These are phyloP conservation scores for Chaetodon trifascialis DNA, from an alignment of 2,113 vertebrate genomes.

Conservation along the genomic window DNA sequence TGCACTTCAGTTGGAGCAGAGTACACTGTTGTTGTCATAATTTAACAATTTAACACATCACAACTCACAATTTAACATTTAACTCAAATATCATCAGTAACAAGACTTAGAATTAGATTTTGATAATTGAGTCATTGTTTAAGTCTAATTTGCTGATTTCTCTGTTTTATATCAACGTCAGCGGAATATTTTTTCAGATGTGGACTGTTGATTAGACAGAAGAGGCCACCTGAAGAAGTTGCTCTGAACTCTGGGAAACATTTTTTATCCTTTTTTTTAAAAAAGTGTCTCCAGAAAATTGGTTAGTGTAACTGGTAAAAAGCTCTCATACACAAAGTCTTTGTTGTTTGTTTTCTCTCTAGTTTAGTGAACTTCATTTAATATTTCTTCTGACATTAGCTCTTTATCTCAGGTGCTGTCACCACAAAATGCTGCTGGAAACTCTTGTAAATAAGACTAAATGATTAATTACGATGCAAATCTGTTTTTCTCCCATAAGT, in stretches of 20 bases:
- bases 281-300: no score
- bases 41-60: no score
- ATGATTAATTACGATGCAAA: background rate
- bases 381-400: no score
- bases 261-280: background rate
- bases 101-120: background rate
- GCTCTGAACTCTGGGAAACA: background rate
- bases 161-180: background rate
- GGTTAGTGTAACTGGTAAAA: no score
- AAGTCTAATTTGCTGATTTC: background rate
- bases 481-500: background rate
- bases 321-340: no score
- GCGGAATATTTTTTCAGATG: background rate
- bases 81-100: background rate
- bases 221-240: background rate
- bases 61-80: no score
- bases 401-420: no score
- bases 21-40: background rate
- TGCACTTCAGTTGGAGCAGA: background rate
- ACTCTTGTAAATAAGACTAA: background rate
- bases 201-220: no score
- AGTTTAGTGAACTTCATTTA: no score
- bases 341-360: no score
- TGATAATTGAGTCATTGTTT: background rate
- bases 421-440: background rate